A percentile compares a stretch with the other conserved stretches of the same genome.
Evolutionary conservation across 2,113 vertebrate species (phyloP).

Genomic region (Artemisiospiza belli): DNA sequence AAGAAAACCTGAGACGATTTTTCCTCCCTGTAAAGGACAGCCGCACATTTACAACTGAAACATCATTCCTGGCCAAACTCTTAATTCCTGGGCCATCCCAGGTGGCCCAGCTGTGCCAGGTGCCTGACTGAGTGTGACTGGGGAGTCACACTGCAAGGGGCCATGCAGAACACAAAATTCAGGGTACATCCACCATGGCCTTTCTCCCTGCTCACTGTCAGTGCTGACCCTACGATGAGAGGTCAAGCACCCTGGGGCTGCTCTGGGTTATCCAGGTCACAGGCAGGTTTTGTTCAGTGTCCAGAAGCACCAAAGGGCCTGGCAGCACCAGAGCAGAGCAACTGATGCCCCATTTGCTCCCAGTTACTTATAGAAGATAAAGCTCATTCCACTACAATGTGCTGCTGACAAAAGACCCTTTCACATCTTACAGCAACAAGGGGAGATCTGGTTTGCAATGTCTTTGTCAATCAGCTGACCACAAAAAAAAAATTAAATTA

Average conservation of each 20-base stretch:
- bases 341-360: not conserved
- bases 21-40: not conserved
- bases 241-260: not conserved
- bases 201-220: not conserved
- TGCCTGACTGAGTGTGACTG: not conserved
- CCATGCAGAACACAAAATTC: accelerated
- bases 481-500: not conserved
- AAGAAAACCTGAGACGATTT: not conserved
- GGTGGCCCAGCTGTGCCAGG: not conserved
- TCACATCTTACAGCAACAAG: not conserved
- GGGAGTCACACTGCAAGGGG: not conserved
- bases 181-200: not conserved
- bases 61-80: not conserved
- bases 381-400: not conserved
- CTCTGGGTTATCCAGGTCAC: not conserved
- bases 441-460: not conserved
- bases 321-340: not conserved
- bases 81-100: not conserved
- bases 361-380: not conserved
- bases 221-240: accelerated
- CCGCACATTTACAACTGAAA: not conserved
- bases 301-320: not conserved
- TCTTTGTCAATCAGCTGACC: not conserved
- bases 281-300: not conserved
- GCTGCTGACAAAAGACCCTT: slow-evolving; percentile 5